A percentile compares a stretch with the other conserved stretches of the same genome.
phyloP scores from a whole-genome alignment of 2,797 vertebrate species.

The Cirrhinus molitorella region DNA sequence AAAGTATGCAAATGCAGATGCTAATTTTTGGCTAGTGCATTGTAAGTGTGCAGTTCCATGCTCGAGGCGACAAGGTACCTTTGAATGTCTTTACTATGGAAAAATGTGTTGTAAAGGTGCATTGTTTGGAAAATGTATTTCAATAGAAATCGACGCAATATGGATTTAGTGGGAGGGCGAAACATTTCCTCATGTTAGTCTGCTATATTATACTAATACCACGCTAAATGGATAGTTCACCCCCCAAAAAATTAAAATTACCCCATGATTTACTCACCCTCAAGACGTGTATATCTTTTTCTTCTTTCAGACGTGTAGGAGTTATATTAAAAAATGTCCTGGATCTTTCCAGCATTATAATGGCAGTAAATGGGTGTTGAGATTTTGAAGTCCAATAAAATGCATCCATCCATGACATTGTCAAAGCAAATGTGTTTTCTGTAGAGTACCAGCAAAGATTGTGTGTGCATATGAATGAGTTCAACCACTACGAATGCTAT shows the following conservation, averaged over 20 bases:
- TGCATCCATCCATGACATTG: too few relatives aligned
- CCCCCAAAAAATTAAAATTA: too few relatives aligned
- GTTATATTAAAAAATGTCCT: too few relatives aligned
- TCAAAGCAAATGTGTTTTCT: constrained; percentile 43
- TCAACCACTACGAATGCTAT: neutral
- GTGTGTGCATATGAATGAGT: constrained; percentile 35
- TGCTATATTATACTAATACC: too few relatives aligned
- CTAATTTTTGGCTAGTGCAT: neutral
- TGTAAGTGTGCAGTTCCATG: neutral
- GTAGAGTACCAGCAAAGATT: constrained; percentile 34
- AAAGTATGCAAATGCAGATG: neutral
- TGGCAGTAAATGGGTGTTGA: too few relatives aligned
- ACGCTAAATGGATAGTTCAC: too few relatives aligned
- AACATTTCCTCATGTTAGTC: neutral
- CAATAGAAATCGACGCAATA: neutral
- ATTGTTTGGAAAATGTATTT: neutral
- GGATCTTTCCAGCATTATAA: too few relatives aligned
- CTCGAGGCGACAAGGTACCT: neutral
- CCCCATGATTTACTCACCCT: too few relatives aligned
- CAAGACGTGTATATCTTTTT: too few relatives aligned
- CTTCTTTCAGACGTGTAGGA: too few relatives aligned
- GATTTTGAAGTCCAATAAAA: too few relatives aligned
- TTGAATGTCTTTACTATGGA: neutral
- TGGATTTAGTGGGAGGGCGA: neutral
- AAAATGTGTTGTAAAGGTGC: neutral